These are phyloP conservation scores for Eulithis testata DNA, from an alignment of 2,888 invertebrate genomes.

Conservation along the genomic window DNA sequence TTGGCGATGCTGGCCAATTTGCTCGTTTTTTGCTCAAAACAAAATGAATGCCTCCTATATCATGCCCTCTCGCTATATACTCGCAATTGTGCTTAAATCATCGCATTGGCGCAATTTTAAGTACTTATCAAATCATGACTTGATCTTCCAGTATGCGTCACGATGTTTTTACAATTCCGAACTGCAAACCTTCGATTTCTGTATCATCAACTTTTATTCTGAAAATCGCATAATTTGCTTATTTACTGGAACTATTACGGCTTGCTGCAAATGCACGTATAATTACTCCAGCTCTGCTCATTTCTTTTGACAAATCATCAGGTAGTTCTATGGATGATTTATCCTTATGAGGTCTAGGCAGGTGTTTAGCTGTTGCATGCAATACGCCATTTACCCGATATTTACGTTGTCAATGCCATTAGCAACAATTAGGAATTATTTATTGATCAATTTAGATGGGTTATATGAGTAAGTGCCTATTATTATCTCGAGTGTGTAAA, in stretches of 20 bases:
- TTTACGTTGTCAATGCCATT: slow-evolving; percentile 31
- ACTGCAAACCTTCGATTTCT: slow-evolving; percentile 5
- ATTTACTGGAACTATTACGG: slow-evolving; percentile 1
- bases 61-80: slow-evolving; percentile 19
- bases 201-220: neutral
- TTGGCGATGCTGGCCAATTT: slow-evolving; percentile 35
- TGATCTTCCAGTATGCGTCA: slow-evolving; percentile 17
- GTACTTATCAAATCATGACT: slow-evolving; percentile 27
- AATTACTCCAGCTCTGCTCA: slow-evolving; percentile 1
- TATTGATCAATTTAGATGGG: slow-evolving; percentile 43
- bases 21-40: slow-evolving; percentile 38
- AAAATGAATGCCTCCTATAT: slow-evolving; percentile 31
- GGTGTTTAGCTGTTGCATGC: slow-evolving; percentile 24
- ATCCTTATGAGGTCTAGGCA: slow-evolving; percentile 18
- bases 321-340: slow-evolving; percentile 2
- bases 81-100: slow-evolving; percentile 22
- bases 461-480: neutral
- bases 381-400: slow-evolving; percentile 28
- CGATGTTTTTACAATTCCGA: slow-evolving; percentile 2
- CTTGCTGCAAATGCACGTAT: neutral
- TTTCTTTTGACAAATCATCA: slow-evolving; percentile 12
- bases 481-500: too few species aligned
- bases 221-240: neutral
- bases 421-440: slow-evolving; percentile 43
- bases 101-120: slow-evolving; percentile 27